Conservation (phyloP, 2,113 vertebrate species). For the Phoenicopterus ruber region DNA sequence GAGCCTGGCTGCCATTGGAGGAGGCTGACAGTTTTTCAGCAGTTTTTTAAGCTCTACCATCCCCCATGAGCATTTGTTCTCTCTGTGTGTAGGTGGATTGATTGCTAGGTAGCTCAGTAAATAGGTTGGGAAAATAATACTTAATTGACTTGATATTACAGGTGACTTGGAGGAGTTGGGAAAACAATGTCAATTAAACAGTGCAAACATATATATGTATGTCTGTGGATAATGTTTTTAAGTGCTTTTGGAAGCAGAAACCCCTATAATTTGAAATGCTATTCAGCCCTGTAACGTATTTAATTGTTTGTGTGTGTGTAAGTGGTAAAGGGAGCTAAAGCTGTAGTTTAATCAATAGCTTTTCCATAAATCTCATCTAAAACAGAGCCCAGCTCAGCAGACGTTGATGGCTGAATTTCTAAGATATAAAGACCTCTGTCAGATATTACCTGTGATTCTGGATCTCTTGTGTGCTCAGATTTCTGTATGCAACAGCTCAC, state of each 20-base stretch:
- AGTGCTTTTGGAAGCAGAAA: conserved; percentile 43
- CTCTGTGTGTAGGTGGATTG: conserved; percentile 60
- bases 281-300: neutral
- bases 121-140: conserved; percentile 70
- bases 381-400: neutral
- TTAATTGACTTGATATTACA: conserved; percentile 71
- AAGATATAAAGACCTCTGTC: neutral
- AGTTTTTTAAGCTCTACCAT: conserved; percentile 46
- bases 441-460: conserved; percentile 2
- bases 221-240: conserved; percentile 23
- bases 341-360: conserved; percentile 34
- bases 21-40: conserved; percentile 50
- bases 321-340: neutral
- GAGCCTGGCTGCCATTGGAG: conserved; percentile 50
- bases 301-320: conserved; percentile 36
- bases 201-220: conserved; percentile 4
- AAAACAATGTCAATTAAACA: conserved; percentile 69
- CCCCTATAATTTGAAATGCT: conserved; percentile 25
- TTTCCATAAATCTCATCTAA: conserved; percentile 14
- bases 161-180: conserved; percentile 65
- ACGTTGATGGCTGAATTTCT: conserved; percentile 29
- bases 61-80: conserved; percentile 43
- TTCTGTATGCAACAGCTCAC: conserved; percentile 13
- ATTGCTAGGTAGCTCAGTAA: conserved; percentile 69
- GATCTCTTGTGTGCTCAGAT: neutral